Conservation (phyloP, 1,140 invertebrate species). For the Rhysida immarginata region DNA sequence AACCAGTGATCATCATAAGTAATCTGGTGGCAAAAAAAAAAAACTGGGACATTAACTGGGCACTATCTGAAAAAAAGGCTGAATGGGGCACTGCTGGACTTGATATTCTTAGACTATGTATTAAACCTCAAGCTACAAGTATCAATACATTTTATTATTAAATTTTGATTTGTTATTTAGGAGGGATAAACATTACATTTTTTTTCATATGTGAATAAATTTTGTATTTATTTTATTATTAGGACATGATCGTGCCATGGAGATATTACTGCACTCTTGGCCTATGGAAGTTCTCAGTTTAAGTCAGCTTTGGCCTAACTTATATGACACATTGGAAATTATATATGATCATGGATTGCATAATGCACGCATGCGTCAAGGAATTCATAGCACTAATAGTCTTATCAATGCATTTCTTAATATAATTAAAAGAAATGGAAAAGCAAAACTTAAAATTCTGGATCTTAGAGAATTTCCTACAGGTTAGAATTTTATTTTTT, state of each 20-base stretch:
- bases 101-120: too few relatives aligned
- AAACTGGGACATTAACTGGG: too few relatives aligned
- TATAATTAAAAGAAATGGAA: background rate
- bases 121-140: too few relatives aligned
- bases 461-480: background rate
- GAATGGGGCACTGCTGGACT: too few relatives aligned
- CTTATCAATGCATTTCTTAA: background rate
- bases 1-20: too few relatives aligned
- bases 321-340: background rate
- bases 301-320: background rate
- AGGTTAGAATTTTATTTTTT: background rate
- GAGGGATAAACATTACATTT: too few relatives aligned
- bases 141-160: too few relatives aligned
- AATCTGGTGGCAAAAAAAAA: too few relatives aligned
- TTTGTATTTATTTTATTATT: too few relatives aligned
- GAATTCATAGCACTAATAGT: background rate
- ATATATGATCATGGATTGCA: background rate
- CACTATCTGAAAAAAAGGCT: too few relatives aligned
- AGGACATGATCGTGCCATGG: background rate
- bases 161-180: too few relatives aligned
- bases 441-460: background rate
- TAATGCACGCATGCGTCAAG: background rate
- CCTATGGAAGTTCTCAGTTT: background rate
- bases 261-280: background rate
- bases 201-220: too few relatives aligned